Conservation (phyloP, 2,113 vertebrate genomes). For the Aptenodytes forsteri region DNA sequence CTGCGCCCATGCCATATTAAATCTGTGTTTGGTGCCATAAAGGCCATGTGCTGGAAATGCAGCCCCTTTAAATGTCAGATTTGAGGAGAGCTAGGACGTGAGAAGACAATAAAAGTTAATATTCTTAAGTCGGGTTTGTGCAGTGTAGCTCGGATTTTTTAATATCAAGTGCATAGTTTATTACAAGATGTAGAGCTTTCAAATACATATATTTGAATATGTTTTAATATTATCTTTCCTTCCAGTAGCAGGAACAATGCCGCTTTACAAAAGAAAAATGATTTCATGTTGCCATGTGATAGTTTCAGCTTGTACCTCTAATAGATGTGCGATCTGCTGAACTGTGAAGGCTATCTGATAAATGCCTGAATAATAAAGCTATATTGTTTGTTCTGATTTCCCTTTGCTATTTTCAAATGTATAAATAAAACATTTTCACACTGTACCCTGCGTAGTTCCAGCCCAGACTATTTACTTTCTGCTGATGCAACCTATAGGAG, state of each 20-base stretch:
- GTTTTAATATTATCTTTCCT: slow-evolving; percentile 24
- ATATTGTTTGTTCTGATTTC: slow-evolving; percentile 22
- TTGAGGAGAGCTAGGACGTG: not conserved
- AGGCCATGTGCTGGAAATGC: not conserved
- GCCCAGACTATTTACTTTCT: not conserved
- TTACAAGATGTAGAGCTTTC: slow-evolving; percentile 8
- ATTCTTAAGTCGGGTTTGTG: not conserved
- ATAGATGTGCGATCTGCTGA: not conserved
- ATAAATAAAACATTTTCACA: slow-evolving; percentile 41
- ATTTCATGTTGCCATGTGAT: not conserved
- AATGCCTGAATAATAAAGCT: slow-evolving; percentile 32
- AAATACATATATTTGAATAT: slow-evolving; percentile 42
- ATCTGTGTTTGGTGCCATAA: not conserved
- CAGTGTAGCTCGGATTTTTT: not conserved
- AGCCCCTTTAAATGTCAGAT: slow-evolving; percentile 27
- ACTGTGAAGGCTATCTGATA: slow-evolving; percentile 42
- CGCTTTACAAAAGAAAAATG: slow-evolving; percentile 24
- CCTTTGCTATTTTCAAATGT: not conserved
- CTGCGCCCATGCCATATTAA: not conserved
- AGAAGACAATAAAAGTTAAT: slow-evolving; percentile 36
- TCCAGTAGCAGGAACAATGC: slow-evolving; percentile 12
- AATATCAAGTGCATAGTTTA: slow-evolving; percentile 50
- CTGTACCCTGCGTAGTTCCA: not conserved
- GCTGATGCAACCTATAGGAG: not conserved
- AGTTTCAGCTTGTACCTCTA: not conserved